Conservation (phyloP, 1,140 invertebrate species). For the Holotrichia oblita region DNA sequence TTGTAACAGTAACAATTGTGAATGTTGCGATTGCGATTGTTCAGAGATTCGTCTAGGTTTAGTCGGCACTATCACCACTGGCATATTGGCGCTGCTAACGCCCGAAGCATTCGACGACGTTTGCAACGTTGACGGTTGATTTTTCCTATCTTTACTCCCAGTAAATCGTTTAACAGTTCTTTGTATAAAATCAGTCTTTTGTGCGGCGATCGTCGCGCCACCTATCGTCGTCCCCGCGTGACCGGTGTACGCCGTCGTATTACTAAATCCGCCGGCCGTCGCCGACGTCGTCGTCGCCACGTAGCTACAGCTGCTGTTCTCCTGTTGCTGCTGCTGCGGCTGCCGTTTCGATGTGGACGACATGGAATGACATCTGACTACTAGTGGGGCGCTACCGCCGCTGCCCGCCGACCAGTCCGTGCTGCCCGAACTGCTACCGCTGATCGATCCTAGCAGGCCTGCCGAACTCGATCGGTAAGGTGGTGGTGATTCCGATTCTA, state of each 20-base stretch:
- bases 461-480: slow-evolving; percentile 71
- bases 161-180: slow-evolving; percentile 62
- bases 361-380: slow-evolving; percentile 60
- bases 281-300: slow-evolving; percentile 42
- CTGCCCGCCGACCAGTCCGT: slow-evolving; percentile 45
- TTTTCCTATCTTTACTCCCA: slow-evolving; percentile 55
- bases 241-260: neutral
- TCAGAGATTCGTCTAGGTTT: slow-evolving; percentile 43
- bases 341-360: slow-evolving; percentile 53
- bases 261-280: neutral
- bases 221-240: neutral
- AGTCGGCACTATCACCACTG: slow-evolving; percentile 57
- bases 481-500: slow-evolving; percentile 73
- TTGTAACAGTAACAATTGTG: neutral
- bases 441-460: slow-evolving; percentile 58
- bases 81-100: slow-evolving; percentile 50
- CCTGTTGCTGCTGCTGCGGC: slow-evolving; percentile 39
- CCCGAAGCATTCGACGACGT: slow-evolving; percentile 40
- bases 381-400: slow-evolving; percentile 52
- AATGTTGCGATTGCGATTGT: neutral
- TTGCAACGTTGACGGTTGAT: slow-evolving; percentile 4
- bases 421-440: slow-evolving; percentile 48
- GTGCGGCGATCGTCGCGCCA: slow-evolving; percentile 40
- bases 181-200: slow-evolving; percentile 63
- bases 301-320: slow-evolving; percentile 43